phyloP scores from a whole-genome alignment of 2,888 invertebrate genomes.

The Lasiommata megera region DNA sequence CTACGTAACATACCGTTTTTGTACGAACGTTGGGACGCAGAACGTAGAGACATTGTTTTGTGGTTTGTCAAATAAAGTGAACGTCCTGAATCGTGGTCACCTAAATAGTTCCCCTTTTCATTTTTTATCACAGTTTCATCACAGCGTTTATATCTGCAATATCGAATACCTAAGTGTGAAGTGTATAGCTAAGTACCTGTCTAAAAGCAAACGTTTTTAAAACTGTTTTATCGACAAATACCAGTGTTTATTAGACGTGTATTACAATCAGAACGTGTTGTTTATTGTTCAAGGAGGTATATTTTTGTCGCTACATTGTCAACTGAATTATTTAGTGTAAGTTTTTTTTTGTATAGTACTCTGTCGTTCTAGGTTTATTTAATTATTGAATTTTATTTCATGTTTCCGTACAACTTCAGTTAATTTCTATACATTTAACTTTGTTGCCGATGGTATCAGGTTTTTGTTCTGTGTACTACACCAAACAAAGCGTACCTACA shows the following conservation, averaged over 20 bases:
- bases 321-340: not conserved
- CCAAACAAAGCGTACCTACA: not conserved
- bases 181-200: not conserved
- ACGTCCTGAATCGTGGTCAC: not conserved
- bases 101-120: not conserved
- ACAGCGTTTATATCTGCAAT: not conserved
- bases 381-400: too few species aligned
- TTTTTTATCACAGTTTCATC: not conserved
- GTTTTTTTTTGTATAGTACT: not conserved
- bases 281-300: not conserved
- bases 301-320: not conserved
- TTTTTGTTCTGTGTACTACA: not conserved
- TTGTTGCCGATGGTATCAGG: not conserved
- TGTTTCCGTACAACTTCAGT: too few species aligned
- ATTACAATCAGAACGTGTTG: not conserved
- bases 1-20: not conserved
- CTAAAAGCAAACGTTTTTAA: not conserved
- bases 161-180: not conserved
- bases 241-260: not conserved
- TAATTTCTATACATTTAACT: too few species aligned
- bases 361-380: too few species aligned
- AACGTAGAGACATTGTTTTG: not conserved
- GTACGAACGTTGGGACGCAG: not conserved
- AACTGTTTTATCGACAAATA: slow-evolving; percentile 5
- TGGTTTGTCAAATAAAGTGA: slow-evolving; percentile 1